Base-by-base conservation (phyloP, 2,888 invertebrate species). In the Nudaria mundana region DNA sequence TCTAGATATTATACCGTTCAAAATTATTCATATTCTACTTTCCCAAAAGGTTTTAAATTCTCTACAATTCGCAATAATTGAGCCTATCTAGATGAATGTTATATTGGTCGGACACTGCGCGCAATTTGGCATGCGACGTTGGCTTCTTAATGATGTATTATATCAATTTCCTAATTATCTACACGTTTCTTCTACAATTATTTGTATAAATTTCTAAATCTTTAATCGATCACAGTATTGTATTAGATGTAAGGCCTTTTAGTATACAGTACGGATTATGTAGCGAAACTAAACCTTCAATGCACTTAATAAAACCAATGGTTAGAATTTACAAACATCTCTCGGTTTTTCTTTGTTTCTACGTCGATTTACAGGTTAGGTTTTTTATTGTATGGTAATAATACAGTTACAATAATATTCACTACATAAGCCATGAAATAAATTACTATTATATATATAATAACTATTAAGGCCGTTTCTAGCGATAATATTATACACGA, bases 71-170 rank as follows among this genome's bases (percentile, higher is more conserved):
- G n/a, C n/a, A n/a, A n/a, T n/a, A n/a, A n/a, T n/a, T n/a, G n/a
- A n/a, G n/a, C n/a, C n/a, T n/a, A n/a, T n/a, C n/a, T n/a, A n/a
- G n/a, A n/a, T n/a, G n/a, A n/a, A n/a, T n/a, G n/a, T n/a, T n/a
- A n/a, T 8, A 33, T 46, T 43, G 44, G 42, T 41, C 39, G 38
- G 43, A 42, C 22, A 43, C 61, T 65, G 65, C 63, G 69, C 64
- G 56, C 35, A 44, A 42, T 73, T 75, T 75, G 75, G 74, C 75
- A 67, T 66, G 56, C 53, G 61, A 61, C 64, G 53, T 70, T 71
- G 71, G 71, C 66, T 57, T 52, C 42, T 49, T 60, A 47, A 59
- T 48, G 24, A 44, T n/a, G 4, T 36, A n/a, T 33, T n/a, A 5
- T 32, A 44, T 52, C 28, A 37, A 45, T 49, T 36, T 12, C 12